These are phyloP conservation scores for Leucosticte australis DNA, from an alignment of 2,113 vertebrate species.

Conservation along the genomic window DNA sequence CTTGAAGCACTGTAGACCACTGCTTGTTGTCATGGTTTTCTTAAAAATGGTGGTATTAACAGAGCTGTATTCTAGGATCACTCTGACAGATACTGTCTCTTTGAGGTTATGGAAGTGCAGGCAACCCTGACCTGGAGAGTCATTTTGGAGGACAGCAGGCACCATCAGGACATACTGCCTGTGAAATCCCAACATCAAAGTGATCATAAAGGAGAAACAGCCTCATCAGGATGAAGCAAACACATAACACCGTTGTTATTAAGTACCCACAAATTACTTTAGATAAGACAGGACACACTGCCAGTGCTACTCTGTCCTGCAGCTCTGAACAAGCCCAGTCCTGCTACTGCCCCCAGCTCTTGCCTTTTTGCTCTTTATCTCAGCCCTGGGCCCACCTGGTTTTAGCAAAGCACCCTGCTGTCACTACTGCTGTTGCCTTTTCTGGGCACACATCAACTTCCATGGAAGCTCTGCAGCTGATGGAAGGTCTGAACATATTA, in stretches of 20 bases:
- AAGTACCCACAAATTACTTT: neutral
- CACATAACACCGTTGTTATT: neutral
- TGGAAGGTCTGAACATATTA: neutral
- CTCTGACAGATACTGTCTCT: neutral
- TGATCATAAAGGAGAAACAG: neutral
- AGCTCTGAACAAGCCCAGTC: neutral
- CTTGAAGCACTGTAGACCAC: conserved; percentile 46
- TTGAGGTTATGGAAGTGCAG: conserved; percentile 57
- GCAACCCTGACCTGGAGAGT: conserved; percentile 44
- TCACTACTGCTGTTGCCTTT: neutral
- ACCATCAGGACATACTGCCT: conserved; percentile 70
- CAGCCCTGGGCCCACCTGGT: neutral
- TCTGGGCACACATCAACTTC: rapidly evolving
- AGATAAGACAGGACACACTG: neutral
- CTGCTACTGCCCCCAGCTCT: neutral
- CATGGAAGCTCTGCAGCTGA: neutral
- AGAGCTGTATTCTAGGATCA: conserved; percentile 38
- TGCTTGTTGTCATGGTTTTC: neutral
- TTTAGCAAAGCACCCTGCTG: neutral
- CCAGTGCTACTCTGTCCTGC: neutral
- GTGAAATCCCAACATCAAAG: neutral
- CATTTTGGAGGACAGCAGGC: conserved; percentile 52
- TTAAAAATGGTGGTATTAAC: conserved; percentile 38
- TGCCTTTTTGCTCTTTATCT: neutral
- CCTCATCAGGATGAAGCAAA: neutral